Evolutionary conservation across 35 echinoderm and acorn worm genomes (phyloP).

Genomic region (Amphiura filiformis): DNA sequence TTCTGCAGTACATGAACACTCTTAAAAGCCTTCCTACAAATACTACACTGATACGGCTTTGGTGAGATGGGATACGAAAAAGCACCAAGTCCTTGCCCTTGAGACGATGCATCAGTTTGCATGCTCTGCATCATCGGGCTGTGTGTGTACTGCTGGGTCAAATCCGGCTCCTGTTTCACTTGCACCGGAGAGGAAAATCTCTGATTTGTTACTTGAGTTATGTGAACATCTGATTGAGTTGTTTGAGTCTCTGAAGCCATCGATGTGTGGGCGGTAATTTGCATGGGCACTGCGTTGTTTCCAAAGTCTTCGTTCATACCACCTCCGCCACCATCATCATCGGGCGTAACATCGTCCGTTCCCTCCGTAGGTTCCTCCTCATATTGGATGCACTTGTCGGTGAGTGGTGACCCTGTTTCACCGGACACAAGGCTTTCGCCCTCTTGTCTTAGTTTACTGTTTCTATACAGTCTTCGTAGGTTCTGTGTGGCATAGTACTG

Average conservation of each 20-base stretch:
- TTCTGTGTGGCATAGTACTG: background rate
- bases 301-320: background rate
- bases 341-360: background rate
- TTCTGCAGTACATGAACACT: background rate
- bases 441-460: background rate
- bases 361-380: background rate
- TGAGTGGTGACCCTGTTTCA: background rate
- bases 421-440: background rate
- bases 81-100: background rate
- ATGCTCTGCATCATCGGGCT: background rate
- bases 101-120: background rate
- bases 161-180: background rate
- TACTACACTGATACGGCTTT: background rate
- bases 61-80: background rate
- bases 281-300: background rate
- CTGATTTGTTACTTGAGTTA: background rate
- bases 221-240: background rate
- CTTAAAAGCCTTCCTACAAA: background rate
- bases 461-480: background rate
- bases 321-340: background rate
- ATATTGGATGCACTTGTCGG: background rate
- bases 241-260: background rate
- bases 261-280: background rate
- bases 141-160: background rate
- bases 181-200: background rate